phyloP scores from a whole-genome alignment of 2,797 vertebrate genomes.

The Spinus pinus region DNA sequence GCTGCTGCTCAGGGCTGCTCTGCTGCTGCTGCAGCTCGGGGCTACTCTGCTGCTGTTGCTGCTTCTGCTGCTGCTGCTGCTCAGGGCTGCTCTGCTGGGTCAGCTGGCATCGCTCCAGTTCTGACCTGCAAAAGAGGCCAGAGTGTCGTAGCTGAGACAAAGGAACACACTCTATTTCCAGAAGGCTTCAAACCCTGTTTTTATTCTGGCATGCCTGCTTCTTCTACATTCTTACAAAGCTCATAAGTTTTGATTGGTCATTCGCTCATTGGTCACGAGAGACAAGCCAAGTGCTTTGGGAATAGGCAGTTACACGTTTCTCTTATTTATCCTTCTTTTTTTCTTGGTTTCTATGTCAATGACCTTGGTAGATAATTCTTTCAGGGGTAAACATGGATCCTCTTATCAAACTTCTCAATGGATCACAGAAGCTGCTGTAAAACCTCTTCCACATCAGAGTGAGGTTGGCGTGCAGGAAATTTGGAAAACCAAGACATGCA shows the following conservation, averaged over 20 bases:
- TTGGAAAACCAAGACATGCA: rapidly evolving
- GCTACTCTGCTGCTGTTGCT: neutral
- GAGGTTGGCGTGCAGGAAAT: neutral
- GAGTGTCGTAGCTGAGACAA: neutral
- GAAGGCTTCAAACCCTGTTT: neutral
- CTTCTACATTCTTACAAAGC: neutral
- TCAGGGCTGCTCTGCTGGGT: neutral
- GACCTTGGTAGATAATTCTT: neutral
- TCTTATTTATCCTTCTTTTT: neutral
- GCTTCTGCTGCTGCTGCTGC: neutral
- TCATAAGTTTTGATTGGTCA: neutral
- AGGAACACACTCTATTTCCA: neutral
- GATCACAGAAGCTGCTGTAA: neutral
- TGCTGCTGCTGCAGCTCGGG: no score
- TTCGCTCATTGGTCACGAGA: neutral
- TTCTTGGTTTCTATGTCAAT: neutral
- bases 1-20: no score
- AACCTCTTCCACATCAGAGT: neutral
- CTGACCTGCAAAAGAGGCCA: constrained; percentile 73
- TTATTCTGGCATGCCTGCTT: neutral
- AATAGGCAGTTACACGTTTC: neutral
- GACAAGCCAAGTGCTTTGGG: neutral
- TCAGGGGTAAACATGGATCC: neutral
- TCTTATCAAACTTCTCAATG: neutral
- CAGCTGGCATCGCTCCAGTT: constrained; percentile 53